These are phyloP conservation scores for Ceyx margarethae DNA, from an alignment of 2,113 vertebrate species.

Conservation along the genomic window DNA sequence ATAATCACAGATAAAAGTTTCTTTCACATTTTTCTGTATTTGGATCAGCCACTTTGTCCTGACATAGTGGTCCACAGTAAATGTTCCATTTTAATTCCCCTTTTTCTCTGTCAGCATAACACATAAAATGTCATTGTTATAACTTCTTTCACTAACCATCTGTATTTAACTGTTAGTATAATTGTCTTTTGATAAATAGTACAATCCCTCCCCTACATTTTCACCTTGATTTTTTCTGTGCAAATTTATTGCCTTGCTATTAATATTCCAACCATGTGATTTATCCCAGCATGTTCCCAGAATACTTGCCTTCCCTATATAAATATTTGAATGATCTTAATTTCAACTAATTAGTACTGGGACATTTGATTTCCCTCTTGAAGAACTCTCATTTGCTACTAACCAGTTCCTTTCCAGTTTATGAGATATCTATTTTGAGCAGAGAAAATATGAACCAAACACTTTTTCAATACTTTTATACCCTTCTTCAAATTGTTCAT, in stretches of 20 bases:
- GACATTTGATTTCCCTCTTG: slow-evolving; percentile 60
- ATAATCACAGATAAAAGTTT: neutral
- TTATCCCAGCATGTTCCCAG: slow-evolving; percentile 37
- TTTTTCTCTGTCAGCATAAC: neutral
- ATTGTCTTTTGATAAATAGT: slow-evolving; percentile 43
- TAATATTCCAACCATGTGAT: slow-evolving; percentile 60
- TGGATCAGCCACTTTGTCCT: neutral
- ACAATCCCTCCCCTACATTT: neutral
- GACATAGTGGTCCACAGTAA: neutral
- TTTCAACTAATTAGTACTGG: slow-evolving; percentile 65
- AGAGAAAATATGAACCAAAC: neutral
- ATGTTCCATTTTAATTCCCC: neutral
- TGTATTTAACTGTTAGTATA: slow-evolving; percentile 17
- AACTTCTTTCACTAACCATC: neutral
- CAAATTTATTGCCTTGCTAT: slow-evolving; percentile 40
- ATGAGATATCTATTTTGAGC: neutral
- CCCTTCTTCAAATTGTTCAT: neutral
- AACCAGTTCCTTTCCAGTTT: slow-evolving; percentile 32
- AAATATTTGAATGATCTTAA: slow-evolving; percentile 68
- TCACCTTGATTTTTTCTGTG: slow-evolving; percentile 52
- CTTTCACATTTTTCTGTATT: neutral
- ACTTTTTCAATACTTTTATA: neutral
- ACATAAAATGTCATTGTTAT: neutral
- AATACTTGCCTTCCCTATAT: slow-evolving; percentile 62
- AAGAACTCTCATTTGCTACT: slow-evolving; percentile 44